Conservation (phyloP, 2,797 vertebrate genomes). For the Smutsia temminckii region DNA sequence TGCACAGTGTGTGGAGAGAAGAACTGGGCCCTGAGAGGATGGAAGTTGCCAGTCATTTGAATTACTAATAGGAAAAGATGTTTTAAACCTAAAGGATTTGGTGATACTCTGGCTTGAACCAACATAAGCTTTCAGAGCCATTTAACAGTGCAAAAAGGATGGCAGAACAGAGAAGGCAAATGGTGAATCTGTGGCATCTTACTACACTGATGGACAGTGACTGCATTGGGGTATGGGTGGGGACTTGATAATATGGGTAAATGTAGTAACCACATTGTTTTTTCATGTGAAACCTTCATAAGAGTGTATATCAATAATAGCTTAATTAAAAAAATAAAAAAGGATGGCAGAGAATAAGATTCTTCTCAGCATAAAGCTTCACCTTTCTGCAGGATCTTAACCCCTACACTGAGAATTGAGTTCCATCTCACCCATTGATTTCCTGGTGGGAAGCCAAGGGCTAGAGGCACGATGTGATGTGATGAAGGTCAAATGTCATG, state of each 20-base stretch:
- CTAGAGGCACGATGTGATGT: neutral
- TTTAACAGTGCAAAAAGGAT: neutral
- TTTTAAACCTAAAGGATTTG: constrained; percentile 32
- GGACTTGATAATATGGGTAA: too few species aligned
- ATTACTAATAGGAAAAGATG: constrained; percentile 42
- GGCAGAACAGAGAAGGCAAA: neutral
- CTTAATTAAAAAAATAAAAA: too few species aligned
- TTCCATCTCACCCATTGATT: neutral
- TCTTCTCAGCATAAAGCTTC: neutral
- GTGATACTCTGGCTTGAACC: neutral
- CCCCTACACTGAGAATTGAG: neutral
- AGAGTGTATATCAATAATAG: too few species aligned
- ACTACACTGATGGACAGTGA: too few species aligned
- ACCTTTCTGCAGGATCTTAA: neutral
- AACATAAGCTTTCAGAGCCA: neutral
- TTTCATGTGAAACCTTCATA: too few species aligned
- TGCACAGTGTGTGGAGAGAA: neutral
- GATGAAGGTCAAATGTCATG: neutral
- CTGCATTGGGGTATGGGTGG: too few species aligned
- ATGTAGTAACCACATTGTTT: too few species aligned
- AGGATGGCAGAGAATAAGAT: neutral
- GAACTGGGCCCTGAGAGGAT: constrained; percentile 33
- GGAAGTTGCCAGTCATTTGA: constrained; percentile 48
- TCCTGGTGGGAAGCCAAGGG: neutral
- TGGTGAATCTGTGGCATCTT: too few species aligned